Evolutionary conservation across 2,113 vertebrate species (phyloP).

Genomic region (Panthera leo): DNA sequence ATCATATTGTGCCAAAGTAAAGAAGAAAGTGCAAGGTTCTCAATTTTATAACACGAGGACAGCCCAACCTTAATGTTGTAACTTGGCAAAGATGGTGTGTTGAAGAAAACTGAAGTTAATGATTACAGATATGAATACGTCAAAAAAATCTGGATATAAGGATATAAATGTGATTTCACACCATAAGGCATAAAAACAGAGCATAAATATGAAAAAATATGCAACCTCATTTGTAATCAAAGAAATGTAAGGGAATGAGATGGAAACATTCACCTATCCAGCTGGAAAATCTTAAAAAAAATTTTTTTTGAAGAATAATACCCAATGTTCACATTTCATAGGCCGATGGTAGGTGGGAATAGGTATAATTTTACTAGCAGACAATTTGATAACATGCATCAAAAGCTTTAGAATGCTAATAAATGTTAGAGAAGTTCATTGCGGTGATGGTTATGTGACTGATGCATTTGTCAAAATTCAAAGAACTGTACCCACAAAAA

Average conservation of each 20-base stretch:
- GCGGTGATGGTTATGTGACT: not conserved
- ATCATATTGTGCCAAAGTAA: not conserved
- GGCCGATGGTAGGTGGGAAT: not conserved
- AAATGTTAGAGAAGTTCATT: not conserved
- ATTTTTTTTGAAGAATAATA: not conserved
- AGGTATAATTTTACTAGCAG: not conserved
- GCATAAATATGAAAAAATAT: conserved; percentile 25
- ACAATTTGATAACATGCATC: not conserved
- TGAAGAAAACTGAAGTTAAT: not conserved
- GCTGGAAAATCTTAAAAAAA: not conserved
- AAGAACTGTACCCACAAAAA: not conserved
- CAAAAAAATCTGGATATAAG: not conserved
- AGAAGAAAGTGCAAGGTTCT: not conserved
- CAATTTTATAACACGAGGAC: not conserved
- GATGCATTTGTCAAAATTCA: not conserved
- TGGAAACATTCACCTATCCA: not conserved
- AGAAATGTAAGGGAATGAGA: not conserved
- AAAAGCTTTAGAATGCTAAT: not conserved
- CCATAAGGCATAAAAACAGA: not conserved
- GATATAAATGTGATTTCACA: not conserved
- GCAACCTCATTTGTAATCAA: not conserved
- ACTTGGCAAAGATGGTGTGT: not conserved
- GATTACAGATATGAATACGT: not conserved
- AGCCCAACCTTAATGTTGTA: not conserved
- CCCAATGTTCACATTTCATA: not conserved